phyloP scores from a whole-genome alignment of 2,113 vertebrate species.

The Balaeniceps rex region DNA sequence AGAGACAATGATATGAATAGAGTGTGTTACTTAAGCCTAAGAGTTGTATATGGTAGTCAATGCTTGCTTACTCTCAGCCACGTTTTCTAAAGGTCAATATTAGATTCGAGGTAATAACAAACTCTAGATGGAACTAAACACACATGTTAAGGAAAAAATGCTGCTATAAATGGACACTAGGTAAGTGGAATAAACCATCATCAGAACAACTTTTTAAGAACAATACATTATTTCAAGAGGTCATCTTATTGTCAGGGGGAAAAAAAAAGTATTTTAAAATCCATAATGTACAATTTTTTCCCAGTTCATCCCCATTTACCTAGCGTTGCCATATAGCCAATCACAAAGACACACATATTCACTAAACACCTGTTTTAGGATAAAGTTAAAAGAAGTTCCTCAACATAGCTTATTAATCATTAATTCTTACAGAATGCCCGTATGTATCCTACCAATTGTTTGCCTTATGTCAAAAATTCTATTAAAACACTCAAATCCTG shows the following conservation, averaged over 20 bases:
- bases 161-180: neutral
- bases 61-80: neutral
- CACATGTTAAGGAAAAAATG: neutral
- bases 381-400: neutral
- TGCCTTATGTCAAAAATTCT: neutral
- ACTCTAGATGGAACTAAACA: neutral
- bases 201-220: neutral
- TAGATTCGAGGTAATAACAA: neutral
- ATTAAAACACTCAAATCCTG: neutral
- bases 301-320: neutral
- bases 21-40: neutral
- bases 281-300: neutral
- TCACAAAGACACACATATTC: neutral
- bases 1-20: neutral
- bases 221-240: neutral
- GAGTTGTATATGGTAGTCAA: neutral
- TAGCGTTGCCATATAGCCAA: neutral
- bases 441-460: neutral
- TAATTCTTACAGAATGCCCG: neutral
- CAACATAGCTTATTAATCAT: neutral
- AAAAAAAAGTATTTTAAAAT: neutral
- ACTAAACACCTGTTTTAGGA: neutral
- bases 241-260: neutral
- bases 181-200: neutral
- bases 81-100: neutral